phyloP scores from a whole-genome alignment of 1,140 invertebrate species.

The Bombus cullumanus region DNA sequence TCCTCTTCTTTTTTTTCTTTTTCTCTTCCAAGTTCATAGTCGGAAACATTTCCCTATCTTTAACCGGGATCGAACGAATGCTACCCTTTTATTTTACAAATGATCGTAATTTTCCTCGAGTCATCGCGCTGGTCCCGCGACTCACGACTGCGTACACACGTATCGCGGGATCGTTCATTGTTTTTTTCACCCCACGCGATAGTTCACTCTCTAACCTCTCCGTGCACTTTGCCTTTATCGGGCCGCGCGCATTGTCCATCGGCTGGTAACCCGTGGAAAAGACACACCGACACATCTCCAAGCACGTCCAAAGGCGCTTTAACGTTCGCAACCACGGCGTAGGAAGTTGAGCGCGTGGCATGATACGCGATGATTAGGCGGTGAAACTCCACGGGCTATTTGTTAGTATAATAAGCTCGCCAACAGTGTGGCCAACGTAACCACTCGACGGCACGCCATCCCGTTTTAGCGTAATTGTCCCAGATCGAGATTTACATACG shows the following conservation, averaged over 20 bases:
- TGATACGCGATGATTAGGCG: conserved; percentile 82
- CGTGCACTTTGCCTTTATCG: not conserved
- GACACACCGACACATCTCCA: conserved; percentile 35
- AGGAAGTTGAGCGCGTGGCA: conserved; percentile 71
- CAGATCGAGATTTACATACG: conserved; percentile 81
- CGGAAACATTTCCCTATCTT: conserved; percentile 6
- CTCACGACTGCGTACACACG: not conserved
- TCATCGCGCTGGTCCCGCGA: not conserved
- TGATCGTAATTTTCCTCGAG: conserved; percentile 5
- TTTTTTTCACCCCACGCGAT: not conserved
- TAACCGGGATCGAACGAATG: conserved; percentile 1
- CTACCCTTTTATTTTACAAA: conserved; percentile 19
- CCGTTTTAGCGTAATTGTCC: conserved; percentile 82
- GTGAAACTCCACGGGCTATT: conserved; percentile 80
- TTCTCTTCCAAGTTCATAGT: not conserved
- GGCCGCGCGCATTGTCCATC: not conserved
- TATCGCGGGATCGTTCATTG: too few relatives aligned
- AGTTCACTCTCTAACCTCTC: too few relatives aligned
- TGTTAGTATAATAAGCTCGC: conserved; percentile 82
- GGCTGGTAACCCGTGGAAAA: not conserved
- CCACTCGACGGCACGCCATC: conserved; percentile 81
- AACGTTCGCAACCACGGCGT: conserved; percentile 40
- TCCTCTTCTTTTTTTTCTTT: rapidly evolving
- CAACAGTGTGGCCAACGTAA: conserved; percentile 81
- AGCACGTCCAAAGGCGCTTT: conserved; percentile 45